phyloP scores from a whole-genome alignment of 2,888 invertebrate genomes.

The Heliconius ismenius region DNA sequence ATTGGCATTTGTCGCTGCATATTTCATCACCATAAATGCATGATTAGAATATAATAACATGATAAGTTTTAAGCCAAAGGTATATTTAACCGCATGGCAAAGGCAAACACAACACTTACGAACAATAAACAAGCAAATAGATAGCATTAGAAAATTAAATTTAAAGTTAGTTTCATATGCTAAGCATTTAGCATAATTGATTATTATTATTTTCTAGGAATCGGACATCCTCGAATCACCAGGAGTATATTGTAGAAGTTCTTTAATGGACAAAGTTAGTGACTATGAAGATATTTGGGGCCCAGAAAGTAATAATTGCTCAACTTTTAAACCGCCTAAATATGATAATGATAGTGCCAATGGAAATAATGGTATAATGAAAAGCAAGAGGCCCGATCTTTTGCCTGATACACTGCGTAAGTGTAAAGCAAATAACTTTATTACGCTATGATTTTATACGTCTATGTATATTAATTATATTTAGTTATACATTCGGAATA shows the following conservation, averaged over 20 bases:
- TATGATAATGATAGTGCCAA: constrained; percentile 65
- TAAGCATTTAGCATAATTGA: neutral
- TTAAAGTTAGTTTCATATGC: neutral
- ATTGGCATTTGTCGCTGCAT: constrained; percentile 38
- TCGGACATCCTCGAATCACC: constrained; percentile 93
- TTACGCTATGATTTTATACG: neutral
- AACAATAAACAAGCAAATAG: constrained; percentile 12
- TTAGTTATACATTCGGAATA: neutral
- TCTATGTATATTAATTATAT: neutral
- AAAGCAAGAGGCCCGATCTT: constrained; percentile 82
- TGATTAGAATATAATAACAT: constrained; percentile 26
- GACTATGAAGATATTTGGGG: constrained; percentile 98
- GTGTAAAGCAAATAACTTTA: constrained; percentile 45
- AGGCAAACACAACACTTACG: constrained; percentile 2
- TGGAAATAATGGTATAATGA: constrained; percentile 77
- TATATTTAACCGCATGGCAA: constrained; percentile 35
- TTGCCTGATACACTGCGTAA: constrained; percentile 83
- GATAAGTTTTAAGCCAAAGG: constrained; percentile 26
- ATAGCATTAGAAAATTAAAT: constrained; percentile 1
- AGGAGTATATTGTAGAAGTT: constrained; percentile 91
- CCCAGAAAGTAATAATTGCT: constrained; percentile 80
- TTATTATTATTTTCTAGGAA: constrained; percentile 73
- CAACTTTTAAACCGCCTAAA: constrained; percentile 75
- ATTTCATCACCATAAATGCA: constrained; percentile 33
- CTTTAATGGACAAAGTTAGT: constrained; percentile 94